Conservation (phyloP, 2,113 vertebrate species). For the Mesoclemmys tuberculata region DNA sequence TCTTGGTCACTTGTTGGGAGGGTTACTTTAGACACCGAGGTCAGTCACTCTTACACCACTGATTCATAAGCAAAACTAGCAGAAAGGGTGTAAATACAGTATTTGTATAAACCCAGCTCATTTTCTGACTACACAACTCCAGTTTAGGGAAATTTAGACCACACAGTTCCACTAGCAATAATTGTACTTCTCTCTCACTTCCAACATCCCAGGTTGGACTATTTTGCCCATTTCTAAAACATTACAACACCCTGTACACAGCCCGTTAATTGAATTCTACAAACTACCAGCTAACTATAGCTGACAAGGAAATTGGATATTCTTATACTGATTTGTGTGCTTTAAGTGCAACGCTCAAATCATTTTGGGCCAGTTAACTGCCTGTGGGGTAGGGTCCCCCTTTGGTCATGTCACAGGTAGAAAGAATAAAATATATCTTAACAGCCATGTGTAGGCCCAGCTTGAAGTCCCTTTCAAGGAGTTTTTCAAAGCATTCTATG, state of each 20-base stretch:
- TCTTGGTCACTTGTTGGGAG: not conserved
- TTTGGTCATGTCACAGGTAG: not conserved
- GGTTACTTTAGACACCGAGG: not conserved
- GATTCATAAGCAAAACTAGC: not conserved
- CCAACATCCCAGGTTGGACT: not conserved
- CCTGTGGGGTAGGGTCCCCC: no score
- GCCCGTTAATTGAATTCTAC: not conserved
- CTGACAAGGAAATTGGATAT: not conserved
- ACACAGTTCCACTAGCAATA: not conserved
- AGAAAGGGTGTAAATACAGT: not conserved
- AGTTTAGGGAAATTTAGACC: not conserved
- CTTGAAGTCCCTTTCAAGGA: no score
- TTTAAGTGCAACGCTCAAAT: not conserved
- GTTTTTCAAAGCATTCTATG: no score
- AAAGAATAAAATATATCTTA: not conserved
- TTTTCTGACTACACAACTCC: not conserved
- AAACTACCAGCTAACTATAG: slow-evolving; percentile 3
- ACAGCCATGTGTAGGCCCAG: no score
- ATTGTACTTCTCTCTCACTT: not conserved
- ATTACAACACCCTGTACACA: not conserved
- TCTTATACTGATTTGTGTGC: not conserved
- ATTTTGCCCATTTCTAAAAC: not conserved
- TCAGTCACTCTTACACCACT: not conserved
- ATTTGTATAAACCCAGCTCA: not conserved
- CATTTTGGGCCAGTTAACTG: not conserved